These are phyloP conservation scores for Neodiprion lecontei DNA, from an alignment of 1,140 invertebrate species.

Conservation along the genomic window DNA sequence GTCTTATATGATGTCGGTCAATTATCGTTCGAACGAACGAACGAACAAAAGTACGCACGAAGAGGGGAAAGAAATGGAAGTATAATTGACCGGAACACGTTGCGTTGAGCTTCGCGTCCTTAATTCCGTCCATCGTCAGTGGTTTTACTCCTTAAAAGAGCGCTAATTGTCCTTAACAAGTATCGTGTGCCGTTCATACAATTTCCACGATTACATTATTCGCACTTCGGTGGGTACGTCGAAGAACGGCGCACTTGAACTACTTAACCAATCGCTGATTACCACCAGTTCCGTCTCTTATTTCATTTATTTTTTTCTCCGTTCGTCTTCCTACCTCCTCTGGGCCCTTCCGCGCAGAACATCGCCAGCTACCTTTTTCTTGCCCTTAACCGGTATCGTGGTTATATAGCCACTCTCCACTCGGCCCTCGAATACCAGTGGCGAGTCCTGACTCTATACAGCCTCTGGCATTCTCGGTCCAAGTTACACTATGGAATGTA, in stretches of 20 bases:
- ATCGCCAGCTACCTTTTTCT: not conserved
- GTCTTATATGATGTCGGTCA: not conserved
- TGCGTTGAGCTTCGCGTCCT: not conserved
- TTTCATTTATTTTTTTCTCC: not conserved
- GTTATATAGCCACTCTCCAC: not conserved
- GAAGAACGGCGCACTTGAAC: not conserved
- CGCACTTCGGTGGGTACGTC: not conserved
- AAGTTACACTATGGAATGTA: not conserved
- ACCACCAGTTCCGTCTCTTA: not conserved
- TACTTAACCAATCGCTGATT: constrained; percentile 3
- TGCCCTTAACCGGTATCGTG: not conserved
- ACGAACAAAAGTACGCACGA: not conserved
- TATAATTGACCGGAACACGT: not conserved
- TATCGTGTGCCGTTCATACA: not conserved
- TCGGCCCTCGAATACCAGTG: not conserved
- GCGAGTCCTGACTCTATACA: not conserved
- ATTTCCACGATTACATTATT: constrained; percentile 1
- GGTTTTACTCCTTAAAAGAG: not conserved
- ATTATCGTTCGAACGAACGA: constrained; percentile 13
- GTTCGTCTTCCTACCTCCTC: not conserved
- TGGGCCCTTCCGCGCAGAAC: not conserved
- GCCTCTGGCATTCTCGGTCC: not conserved
- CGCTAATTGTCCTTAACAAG: not conserved
- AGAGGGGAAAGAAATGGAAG: constrained; percentile 3
- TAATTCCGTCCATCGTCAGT: not conserved